A percentile compares a stretch with the other conserved stretches of the same genome.
phyloP scores from a whole-genome alignment of 2,113 vertebrate genomes.

The Pituophis catenifer region DNA sequence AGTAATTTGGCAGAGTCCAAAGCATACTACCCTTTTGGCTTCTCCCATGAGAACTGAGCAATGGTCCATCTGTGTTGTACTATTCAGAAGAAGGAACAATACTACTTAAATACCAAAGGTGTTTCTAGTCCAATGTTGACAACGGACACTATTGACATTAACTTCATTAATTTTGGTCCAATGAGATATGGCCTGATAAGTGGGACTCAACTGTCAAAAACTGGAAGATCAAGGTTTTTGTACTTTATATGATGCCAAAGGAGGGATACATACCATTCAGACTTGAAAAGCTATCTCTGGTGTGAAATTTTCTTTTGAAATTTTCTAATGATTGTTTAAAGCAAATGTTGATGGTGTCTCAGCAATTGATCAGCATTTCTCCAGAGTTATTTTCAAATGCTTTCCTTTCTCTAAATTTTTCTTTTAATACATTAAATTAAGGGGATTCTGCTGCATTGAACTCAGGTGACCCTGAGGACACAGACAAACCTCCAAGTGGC shows the following conservation, averaged over 20 bases:
- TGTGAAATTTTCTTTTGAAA: background rate
- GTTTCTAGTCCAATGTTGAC: background rate
- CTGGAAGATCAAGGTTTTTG: background rate
- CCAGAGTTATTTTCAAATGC: constrained; percentile 23
- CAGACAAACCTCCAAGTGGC: too few relatives aligned
- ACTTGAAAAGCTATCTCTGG: background rate
- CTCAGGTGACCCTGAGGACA: too few relatives aligned
- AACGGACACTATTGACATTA: background rate
- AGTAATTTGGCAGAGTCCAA: background rate
- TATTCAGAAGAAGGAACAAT: background rate
- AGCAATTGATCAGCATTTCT: constrained; percentile 18
- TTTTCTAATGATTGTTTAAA: constrained; percentile 26
- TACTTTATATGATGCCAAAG: background rate
- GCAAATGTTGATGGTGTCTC: background rate
- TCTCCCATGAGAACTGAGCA: background rate
- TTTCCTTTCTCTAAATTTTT: constrained; percentile 9
- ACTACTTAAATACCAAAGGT: background rate
- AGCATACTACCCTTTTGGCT: background rate
- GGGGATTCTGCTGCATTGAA: constrained; percentile 12
- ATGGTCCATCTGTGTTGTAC: background rate
- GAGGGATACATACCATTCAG: background rate
- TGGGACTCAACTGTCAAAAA: too few relatives aligned
- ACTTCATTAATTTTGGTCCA: background rate
- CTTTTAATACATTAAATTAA: constrained; percentile 28
- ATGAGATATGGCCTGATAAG: background rate